phyloP scores from a whole-genome alignment of 2,113 vertebrate species.

The Bubalus kerabau region DNA sequence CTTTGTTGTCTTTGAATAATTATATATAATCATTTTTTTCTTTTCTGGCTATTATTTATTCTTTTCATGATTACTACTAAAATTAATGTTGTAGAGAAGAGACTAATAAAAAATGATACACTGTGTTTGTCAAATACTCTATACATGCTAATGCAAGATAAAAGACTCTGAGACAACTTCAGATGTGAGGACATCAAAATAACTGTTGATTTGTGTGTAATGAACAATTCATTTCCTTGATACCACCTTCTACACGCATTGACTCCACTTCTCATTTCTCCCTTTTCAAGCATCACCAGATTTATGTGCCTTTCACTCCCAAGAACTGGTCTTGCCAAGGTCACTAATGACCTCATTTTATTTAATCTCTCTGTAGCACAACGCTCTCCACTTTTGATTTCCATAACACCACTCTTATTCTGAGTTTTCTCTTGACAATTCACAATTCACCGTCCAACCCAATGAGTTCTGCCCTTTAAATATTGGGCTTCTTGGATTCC shows the following conservation, averaged over 20 bases:
- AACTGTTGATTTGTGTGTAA: background rate
- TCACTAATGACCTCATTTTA: background rate
- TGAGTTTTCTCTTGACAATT: background rate
- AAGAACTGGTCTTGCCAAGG: background rate
- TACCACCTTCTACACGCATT: background rate
- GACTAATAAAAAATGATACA: background rate
- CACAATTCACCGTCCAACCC: background rate
- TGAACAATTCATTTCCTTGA: background rate
- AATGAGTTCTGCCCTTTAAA: background rate
- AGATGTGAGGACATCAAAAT: background rate
- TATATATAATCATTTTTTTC: background rate
- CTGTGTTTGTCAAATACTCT: background rate
- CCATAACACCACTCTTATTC: background rate
- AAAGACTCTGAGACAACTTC: background rate
- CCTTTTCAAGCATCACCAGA: background rate
- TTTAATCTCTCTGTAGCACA: background rate
- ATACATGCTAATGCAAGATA: background rate
- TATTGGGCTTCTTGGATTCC: background rate
- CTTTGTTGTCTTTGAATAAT: background rate
- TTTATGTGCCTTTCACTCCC: background rate
- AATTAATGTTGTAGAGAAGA: background rate
- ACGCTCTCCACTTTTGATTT: background rate
- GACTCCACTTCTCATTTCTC: background rate
- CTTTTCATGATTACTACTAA: background rate
- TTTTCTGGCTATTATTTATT: background rate